A percentile compares a stretch with the other conserved stretches of the same genome.
phyloP scores from a whole-genome alignment of 2,888 invertebrate species.

The Diaprepes abbreviatus region DNA sequence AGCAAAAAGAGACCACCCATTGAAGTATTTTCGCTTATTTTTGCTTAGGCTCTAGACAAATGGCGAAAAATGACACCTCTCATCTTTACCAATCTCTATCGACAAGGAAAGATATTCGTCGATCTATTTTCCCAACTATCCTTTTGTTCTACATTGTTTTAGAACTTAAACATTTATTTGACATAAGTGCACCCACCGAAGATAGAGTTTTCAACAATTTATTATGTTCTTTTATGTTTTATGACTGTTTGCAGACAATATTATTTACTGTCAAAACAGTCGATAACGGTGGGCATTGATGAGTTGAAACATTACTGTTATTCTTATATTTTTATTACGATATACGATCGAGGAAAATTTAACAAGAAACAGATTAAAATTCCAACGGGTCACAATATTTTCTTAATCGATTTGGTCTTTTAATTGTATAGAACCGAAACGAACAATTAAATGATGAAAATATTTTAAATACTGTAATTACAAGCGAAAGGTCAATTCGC shows the following conservation, averaged over 20 bases:
- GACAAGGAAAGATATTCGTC: not conserved
- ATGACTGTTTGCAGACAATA: not conserved
- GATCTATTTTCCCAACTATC: not conserved
- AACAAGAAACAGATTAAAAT: conserved; percentile 6
- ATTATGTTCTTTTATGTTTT: not conserved
- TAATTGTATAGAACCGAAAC: too few species aligned
- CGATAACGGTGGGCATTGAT: conserved; percentile 1
- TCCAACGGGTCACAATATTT: not conserved
- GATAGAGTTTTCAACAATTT: not conserved
- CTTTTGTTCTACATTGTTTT: not conserved
- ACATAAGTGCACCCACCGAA: not conserved
- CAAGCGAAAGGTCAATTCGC: too few species aligned
- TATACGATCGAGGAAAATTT: conserved; percentile 1
- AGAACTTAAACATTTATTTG: not conserved
- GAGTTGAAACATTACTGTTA: not conserved
- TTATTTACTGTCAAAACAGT: conserved; percentile 5
- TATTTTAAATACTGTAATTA: too few species aligned
- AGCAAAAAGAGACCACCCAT: not conserved
- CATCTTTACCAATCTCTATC: not conserved
- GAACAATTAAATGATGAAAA: too few species aligned
- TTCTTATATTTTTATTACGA: not conserved
- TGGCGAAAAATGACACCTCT: not conserved
- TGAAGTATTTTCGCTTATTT: not conserved
- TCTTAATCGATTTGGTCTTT: not conserved
- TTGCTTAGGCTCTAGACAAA: not conserved